Base-by-base conservation (phyloP, 2,113 vertebrate species). In the Climacteris rufus region DNA sequence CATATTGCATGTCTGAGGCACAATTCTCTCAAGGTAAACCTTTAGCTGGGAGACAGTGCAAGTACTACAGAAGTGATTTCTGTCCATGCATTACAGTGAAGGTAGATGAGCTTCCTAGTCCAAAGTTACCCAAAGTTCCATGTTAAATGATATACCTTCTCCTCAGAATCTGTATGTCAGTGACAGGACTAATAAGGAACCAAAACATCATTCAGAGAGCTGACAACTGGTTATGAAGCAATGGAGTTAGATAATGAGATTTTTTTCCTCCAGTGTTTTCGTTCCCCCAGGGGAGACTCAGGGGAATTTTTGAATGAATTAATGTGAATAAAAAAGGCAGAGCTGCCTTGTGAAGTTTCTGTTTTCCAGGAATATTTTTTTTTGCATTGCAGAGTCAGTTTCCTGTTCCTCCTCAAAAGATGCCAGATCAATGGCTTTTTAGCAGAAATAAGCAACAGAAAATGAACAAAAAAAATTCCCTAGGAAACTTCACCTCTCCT, bases 401-500 rank as follows among this genome's bases (percentile, higher is more conserved):
- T 95, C 90, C 95, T 79, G 59, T 89, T 96, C 80, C 59, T 89
- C 20, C 40, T 66, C 78, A 83, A 71, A 92, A 75, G 50, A 35
- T 56, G 86, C 50, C 45, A 84, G 56, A 93, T 88, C 44, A 84
- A 83, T 79, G 61, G 23, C 60, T 52, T 92, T 89, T 95, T 63
- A 71, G 68, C 49, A 90, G 90, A 92, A 95, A 93, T 68, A 52
- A 94, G 66, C 64, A 75, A 68, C 9, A 92, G 50, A 72, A 94
- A 90, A 86, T 33, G 82, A 91, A 60, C 39, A 74, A 80, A 81
- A 54, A 91, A 89, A 83, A 35, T 13, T 84, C 76, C 88, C 69
- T 80, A 94, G 87, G 85, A 90, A 94, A 91, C n/a, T 69, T 83
- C 19, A 90, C 70, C 90, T 95, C 83, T 90, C 60, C 56, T 91